phyloP scores from a whole-genome alignment of 2,113 vertebrate species.

The Carollia perspicillata region DNA sequence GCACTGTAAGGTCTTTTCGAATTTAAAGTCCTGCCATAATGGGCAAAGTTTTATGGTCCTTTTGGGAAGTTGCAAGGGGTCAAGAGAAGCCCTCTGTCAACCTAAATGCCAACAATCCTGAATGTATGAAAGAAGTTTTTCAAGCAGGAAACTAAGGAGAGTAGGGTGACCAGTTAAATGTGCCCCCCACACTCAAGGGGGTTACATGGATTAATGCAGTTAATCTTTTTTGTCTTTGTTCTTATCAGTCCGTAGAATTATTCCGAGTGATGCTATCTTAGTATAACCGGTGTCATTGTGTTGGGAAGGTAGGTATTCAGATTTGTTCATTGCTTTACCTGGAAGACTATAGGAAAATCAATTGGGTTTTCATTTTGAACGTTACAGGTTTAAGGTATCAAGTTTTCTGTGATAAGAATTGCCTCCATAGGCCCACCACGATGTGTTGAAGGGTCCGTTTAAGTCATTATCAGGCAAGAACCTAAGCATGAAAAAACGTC shows the following conservation, averaged over 20 bases:
- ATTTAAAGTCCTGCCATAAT: neutral
- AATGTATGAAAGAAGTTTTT: neutral
- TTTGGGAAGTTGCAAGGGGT: neutral
- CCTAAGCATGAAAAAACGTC: neutral
- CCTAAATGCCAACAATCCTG: neutral
- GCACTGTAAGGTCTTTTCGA: neutral
- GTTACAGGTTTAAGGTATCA: neutral
- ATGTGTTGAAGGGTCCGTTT: neutral
- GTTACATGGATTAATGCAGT: neutral
- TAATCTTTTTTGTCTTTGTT: neutral
- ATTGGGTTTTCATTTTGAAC: constrained; percentile 30
- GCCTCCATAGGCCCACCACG: neutral
- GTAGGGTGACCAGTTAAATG: neutral
- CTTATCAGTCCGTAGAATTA: neutral
- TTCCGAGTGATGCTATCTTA: neutral
- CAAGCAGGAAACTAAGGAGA: neutral
- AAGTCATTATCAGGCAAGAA: neutral
- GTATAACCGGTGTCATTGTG: neutral
- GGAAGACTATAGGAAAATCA: neutral
- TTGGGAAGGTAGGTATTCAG: neutral
- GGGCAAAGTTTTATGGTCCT: neutral
- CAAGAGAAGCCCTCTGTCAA: neutral
- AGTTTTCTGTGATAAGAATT: neutral
- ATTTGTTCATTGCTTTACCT: neutral
- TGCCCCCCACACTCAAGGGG: neutral